Evolutionary conservation across 2,113 vertebrate genomes (phyloP).

Genomic region (Platichthys flesus): DNA sequence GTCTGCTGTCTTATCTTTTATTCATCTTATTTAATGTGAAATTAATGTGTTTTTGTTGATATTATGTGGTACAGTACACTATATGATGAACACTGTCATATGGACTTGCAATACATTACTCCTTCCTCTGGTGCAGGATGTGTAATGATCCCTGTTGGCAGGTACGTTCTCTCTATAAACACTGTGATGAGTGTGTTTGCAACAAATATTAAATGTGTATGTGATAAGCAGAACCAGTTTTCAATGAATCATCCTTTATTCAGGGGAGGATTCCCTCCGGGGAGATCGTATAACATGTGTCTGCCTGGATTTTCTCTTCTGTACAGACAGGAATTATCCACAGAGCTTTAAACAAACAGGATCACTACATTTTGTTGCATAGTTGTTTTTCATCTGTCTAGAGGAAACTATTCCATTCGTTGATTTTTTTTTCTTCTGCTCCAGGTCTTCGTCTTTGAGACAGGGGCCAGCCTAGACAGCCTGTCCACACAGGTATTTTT

Average conservation of each 20-base stretch:
- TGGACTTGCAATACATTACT: neutral
- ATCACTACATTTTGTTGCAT: neutral
- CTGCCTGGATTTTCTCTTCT: neutral
- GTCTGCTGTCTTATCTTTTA: neutral
- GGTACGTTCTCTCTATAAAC: neutral
- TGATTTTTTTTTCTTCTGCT: too few species aligned
- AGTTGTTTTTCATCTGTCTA: neutral
- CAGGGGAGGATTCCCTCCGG: neutral
- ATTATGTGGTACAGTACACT: neutral
- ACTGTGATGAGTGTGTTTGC: neutral
- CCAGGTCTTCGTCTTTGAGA: neutral
- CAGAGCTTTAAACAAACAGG: neutral
- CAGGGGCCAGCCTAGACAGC: neutral
- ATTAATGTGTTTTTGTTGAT: neutral
- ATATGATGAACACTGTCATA: neutral
- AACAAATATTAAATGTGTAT: slow-evolving; percentile 9
- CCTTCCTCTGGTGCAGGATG: neutral
- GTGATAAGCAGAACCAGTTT: neutral
- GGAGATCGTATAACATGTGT: neutral
- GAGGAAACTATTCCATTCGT: neutral
- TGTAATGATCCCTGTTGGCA: neutral
- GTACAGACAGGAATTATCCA: neutral
- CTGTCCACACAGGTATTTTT: neutral
- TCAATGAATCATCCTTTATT: neutral
- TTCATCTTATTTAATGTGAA: neutral